A percentile compares a stretch with the other conserved stretches of the same genome.
These are phyloP conservation scores for Catamblyrhynchus diadema DNA, from an alignment of 2,797 vertebrate species.

Conservation along the genomic window DNA sequence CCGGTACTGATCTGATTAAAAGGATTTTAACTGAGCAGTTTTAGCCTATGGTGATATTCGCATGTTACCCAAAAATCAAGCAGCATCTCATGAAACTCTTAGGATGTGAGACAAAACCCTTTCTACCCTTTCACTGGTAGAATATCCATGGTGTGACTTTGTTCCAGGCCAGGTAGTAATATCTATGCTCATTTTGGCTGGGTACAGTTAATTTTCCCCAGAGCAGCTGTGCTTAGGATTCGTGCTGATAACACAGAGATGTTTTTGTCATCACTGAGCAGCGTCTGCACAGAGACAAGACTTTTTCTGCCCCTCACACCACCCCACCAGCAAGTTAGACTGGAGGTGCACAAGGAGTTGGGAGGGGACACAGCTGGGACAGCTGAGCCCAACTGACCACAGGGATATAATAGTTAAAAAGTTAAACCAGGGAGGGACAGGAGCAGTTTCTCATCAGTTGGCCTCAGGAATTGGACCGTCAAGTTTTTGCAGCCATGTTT, in stretches of 20 bases:
- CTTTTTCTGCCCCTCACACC: neutral
- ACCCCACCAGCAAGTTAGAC: neutral
- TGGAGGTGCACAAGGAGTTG: neutral
- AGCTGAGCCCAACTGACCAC: neutral
- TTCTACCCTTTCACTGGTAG: neutral
- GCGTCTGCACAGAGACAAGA: fast-evolving
- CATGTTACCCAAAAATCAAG: neutral
- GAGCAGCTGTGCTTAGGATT: neutral
- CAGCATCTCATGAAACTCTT: neutral
- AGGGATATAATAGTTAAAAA: neutral
- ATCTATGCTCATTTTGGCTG: neutral
- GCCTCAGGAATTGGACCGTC: neutral
- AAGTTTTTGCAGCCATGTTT: neutral
- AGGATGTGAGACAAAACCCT: neutral
- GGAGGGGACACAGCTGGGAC: neutral
- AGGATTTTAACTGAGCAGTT: neutral
- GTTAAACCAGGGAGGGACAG: neutral
- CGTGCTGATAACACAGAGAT: neutral
- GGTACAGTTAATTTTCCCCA: neutral
- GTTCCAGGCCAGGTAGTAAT: neutral
- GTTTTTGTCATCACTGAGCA: neutral
- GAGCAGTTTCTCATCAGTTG: neutral
- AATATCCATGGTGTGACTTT: neutral
- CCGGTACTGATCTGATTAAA: neutral
- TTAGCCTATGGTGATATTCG: neutral